Evolutionary conservation across 2,113 vertebrate species (phyloP), one percentile per base, ranked within the genome.

Genomic region (Cervus canadensis): DNA sequence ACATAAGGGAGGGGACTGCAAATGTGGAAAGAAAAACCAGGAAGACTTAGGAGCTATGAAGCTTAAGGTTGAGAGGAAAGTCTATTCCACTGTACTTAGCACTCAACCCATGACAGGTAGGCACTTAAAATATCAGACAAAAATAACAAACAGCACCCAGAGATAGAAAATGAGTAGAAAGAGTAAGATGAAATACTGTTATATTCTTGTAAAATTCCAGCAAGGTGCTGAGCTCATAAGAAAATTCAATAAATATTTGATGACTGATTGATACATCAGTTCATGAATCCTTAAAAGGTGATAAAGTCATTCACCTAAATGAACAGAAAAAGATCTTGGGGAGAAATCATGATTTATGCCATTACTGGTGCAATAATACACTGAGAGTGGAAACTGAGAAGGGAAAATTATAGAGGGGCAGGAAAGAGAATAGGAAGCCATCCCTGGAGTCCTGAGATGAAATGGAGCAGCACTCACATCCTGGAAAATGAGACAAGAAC

Each of bases 211-310:
- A 85, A 84, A 88, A 67, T 28, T 67, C 50, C 87, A 88, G n/a
- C 13, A 83, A 84, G 48, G 14, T 91, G 4, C 48, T 60, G 83
- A 84, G 36, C 17, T 94, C 52, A 54, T 67, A 88, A 91, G 45
- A 94, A 86, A 82, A 85, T 93, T 43, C 78, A 94, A 60, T 67
- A 85, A 91, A 88, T 89, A 94, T 96, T 79, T 97, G 50, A 91
- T 45, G 45, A 89, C 6, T 84, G 82, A 90, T 48, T 94, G 83
- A 79, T 79, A 25, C 54, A 60, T 48, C 67, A 60, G 43, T 52
- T 56, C n/a, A 36, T 85, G 59, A 96, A 48, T 94, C 21, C 62
- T 91, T 88, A 94, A 56, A 93, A 89, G 50, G 36, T 89, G 43
- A 57, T 56, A 88, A 88, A 95, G 15, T 19, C 8, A 88, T 79